Evolutionary conservation across 2,797 vertebrate species (phyloP), one percentile per base, ranked within the genome.

Genomic region (Melanotaenia boesemani): DNA sequence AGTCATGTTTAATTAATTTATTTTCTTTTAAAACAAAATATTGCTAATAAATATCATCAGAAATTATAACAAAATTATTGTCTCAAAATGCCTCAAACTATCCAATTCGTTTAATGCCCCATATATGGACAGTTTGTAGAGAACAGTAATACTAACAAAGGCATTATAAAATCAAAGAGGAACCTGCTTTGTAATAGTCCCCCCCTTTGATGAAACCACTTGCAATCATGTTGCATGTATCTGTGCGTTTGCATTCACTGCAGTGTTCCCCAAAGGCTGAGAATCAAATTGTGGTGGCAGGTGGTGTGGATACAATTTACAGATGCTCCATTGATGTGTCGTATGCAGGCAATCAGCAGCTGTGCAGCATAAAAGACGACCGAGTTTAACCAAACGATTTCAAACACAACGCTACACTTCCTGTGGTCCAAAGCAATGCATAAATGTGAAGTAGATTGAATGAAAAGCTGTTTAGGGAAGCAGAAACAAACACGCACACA

Each of bases 251-350:
- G n/a, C n/a, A 11, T 54, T 54, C 50, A 54, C 50, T 54, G 22
- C 22, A 54, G 50, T 4, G 22, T 22, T 54, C 22, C 22, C 50
- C n/a, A 54, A 54, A 54, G 46, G n/a, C 50, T 24, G 50, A 3
- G 11, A 54, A 54, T 24, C 24, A 54, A 54, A 54, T 52, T 52
- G 50, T 18, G 6, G 46, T 20, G 46, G 46, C 46, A 48, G 46
- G 46, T 48, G 46, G 46, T 48, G 46, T 48, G 50, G 50, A 52
- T 54, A 54, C 50, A 24, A 54, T 54, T 54, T 54, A 54, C 22
- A 54, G 50, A 54, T 54, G 50, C 50, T 24, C 22, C 50, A 22
- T 13, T 24, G 22, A 54, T 48, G 46, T 48, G 46, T 8, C n/a
- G 22, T 54, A 12, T 54, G 11, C 50, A 24, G n/a, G n/a, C 50